Evolutionary conservation across 1,140 invertebrate species (phyloP), one percentile per base, ranked within the genome.

Genomic region (Temnothorax nylanderi): DNA sequence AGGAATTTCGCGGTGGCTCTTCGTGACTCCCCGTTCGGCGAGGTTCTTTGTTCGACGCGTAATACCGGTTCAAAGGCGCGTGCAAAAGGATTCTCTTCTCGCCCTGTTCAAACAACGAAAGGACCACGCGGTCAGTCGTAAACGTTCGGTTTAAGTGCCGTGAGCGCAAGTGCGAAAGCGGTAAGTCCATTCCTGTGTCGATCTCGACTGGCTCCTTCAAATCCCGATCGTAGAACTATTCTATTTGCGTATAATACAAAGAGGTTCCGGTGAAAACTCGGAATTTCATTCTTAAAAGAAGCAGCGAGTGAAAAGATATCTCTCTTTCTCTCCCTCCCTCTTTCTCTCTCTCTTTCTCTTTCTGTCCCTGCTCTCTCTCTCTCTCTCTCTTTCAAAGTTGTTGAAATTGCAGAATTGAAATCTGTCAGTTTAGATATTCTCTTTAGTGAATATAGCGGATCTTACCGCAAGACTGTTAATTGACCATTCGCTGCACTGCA

Each of bases 131-230:
- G 64, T 60, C 49, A 87, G 86, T 92, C 88, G 82, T 92, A 92
- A 92, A 91, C 56, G 86, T 64, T 91, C 69, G 75, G 81, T 91
- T 92, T 92, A 86, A 92, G 82, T 89, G 44, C 86, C 58, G 60
- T 13, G 44, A 81, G 44, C n/a, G 76, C 54, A 58, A 88, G 67
- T 84, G 72, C 49, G 49, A 72, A n/a, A 34, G 80, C 26, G 74
- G 56, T 37, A 44, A 58, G 34, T 32, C 58, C 47, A 56, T 47
- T 87, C 41, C 37, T 82, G 41, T 32, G 8, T 56, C 64, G 47
- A 77, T 51, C 65, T 75, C 76, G 44, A 86, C 60, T 41, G 32
- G 49, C 60, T 87, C 65, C 49, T 32, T 62, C 64, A 32, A 60
- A 37, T 71, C 64, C 11, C n/a, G 8, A 69, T 69, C 86, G 54